Evolutionary conservation across 2,888 invertebrate species (phyloP).

Genomic region (Ditula angustiorana): DNA sequence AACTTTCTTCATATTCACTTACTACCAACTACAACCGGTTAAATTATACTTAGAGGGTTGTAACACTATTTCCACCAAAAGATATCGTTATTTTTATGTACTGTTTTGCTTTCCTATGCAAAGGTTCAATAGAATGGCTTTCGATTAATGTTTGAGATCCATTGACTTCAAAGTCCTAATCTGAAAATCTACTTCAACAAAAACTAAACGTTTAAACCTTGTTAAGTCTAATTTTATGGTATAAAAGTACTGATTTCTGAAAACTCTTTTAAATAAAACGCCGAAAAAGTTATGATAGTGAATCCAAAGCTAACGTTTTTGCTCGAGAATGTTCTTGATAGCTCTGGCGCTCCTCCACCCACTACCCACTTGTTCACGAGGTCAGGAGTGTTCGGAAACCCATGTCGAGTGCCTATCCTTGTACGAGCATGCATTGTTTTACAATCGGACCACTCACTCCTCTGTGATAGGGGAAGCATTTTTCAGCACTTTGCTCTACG

Average conservation of each 20-base stretch:
- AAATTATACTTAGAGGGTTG: too few species aligned
- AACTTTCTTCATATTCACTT: too few species aligned
- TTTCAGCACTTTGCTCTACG: slow-evolving; percentile 32
- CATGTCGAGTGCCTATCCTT: slow-evolving; percentile 52
- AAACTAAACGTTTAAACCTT: not conserved
- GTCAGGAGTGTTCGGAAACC: slow-evolving; percentile 48
- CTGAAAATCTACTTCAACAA: not conserved
- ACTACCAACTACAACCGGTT: too few species aligned
- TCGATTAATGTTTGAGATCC: slow-evolving; percentile 1
- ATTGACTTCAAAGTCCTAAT: not conserved
- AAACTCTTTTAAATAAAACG: too few species aligned
- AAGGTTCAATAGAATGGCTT: not conserved
- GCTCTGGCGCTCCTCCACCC: slow-evolving; percentile 42
- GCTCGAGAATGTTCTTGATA: slow-evolving; percentile 26
- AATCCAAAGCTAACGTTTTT: not conserved
- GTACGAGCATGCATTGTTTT: slow-evolving; percentile 61
- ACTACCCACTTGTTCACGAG: slow-evolving; percentile 48
- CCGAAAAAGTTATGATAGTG: too few species aligned
- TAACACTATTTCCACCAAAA: not conserved
- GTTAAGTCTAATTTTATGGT: too few species aligned
- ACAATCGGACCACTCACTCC: slow-evolving; percentile 54
- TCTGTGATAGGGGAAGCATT: slow-evolving; percentile 50
- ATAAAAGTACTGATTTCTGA: too few species aligned
- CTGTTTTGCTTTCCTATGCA: not conserved
- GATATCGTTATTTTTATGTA: not conserved